These are phyloP conservation scores for Chromis chromis DNA, from an alignment of 2,797 vertebrate species.

Conservation along the genomic window DNA sequence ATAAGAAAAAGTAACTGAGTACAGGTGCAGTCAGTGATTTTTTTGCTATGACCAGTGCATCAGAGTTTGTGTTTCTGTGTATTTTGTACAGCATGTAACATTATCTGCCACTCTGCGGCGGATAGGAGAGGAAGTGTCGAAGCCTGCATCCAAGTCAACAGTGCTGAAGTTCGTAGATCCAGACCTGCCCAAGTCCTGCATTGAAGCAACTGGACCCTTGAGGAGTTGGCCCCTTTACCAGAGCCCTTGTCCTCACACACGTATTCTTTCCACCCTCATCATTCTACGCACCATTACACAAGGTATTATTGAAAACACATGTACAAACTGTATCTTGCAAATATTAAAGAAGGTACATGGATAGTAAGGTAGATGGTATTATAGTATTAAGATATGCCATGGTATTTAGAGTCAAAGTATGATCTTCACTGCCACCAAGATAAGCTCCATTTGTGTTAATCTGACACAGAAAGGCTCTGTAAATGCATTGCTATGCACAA, in stretches of 20 bases:
- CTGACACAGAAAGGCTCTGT: background rate
- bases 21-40: conserved; percentile 11
- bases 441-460: background rate
- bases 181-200: conserved; percentile 65
- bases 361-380: background rate
- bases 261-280: conserved; percentile 89
- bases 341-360: background rate
- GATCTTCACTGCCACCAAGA: background rate
- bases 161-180: conserved; percentile 51
- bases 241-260: conserved; percentile 85
- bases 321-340: background rate
- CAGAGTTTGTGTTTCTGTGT: conserved; percentile 35
- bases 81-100: conserved; percentile 74
- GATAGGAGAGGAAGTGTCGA: conserved; percentile 89
- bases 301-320: conserved; percentile 79
- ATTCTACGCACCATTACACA: conserved; percentile 90
- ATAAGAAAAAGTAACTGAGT: conserved; percentile 36
- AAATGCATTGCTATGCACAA: background rate
- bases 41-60: conserved; percentile 5
- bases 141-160: conserved; percentile 52
- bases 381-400: background rate
- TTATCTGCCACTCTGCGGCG: conserved; percentile 88
- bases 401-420: background rate
- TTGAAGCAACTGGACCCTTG: conserved; percentile 49
- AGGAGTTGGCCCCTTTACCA: conserved; percentile 83